A percentile compares a stretch with the other conserved stretches of the same genome.
These are phyloP conservation scores for Drosophila planitibia DNA, from an alignment of 2,888 invertebrate genomes.

Conservation along the genomic window DNA sequence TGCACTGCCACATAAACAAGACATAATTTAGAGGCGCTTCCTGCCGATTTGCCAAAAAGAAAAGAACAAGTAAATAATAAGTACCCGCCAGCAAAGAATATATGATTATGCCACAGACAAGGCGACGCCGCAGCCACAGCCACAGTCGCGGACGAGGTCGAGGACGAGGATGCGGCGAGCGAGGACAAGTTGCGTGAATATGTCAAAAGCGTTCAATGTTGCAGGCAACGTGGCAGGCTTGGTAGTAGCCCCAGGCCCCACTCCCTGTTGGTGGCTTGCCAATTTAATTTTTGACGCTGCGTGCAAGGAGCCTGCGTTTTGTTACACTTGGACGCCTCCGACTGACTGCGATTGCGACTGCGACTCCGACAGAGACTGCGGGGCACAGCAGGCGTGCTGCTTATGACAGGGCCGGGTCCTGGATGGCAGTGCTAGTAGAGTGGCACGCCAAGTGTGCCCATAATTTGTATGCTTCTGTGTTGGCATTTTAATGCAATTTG, in stretches of 20 bases:
- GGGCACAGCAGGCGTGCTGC: conserved; percentile 74
- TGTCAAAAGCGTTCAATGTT: conserved; percentile 81
- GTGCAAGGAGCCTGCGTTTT: conserved; percentile 74
- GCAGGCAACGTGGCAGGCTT: conserved; percentile 52
- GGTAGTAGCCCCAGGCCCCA: conserved; percentile 31
- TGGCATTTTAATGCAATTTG: conserved; percentile 81
- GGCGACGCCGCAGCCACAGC: conserved; percentile 63
- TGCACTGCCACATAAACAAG: conserved; percentile 81
- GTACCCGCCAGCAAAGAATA: conserved; percentile 72
- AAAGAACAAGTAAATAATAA: conserved; percentile 73
- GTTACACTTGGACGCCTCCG: conserved; percentile 82
- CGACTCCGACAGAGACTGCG: conserved; percentile 26
- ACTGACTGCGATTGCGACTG: conserved; percentile 45
- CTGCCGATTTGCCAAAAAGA: conserved; percentile 79
- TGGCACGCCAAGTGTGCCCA: conserved; percentile 75
- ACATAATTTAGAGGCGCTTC: conserved; percentile 79
- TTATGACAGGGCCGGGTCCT: conserved; percentile 63
- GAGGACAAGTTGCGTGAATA: conserved; percentile 71
- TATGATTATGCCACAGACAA: conserved; percentile 80
- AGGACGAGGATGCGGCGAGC: conserved; percentile 31
- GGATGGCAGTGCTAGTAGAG: conserved; percentile 15
- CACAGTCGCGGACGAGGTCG: conserved; percentile 47
- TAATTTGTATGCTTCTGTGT: conserved; percentile 80
- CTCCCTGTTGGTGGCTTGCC: conserved; percentile 80
- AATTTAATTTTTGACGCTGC: conserved; percentile 83